phyloP scores from a whole-genome alignment of 2,113 vertebrate species.

The Recurvirostra avosetta region DNA sequence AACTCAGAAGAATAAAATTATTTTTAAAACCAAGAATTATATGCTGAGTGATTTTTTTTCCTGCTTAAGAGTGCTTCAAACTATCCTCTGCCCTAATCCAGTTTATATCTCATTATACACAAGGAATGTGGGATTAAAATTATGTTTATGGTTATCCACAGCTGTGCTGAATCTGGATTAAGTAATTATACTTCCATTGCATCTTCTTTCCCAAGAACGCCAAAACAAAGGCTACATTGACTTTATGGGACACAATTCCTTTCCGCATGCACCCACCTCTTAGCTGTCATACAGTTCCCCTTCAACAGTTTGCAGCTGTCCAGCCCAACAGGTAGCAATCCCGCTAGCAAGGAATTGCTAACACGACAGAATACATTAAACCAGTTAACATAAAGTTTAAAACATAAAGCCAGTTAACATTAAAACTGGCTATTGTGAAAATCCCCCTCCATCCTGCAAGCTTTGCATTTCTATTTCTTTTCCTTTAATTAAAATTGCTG shows the following conservation, averaged over 20 bases:
- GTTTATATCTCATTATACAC: neutral
- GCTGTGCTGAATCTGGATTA: neutral
- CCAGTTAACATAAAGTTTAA: too few species aligned
- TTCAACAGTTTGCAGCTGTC: neutral
- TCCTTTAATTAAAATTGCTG: neutral
- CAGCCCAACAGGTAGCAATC: neutral
- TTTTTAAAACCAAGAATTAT: neutral
- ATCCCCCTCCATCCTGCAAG: neutral
- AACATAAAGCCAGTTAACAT: neutral
- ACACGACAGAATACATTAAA: neutral
- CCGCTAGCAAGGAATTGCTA: neutral
- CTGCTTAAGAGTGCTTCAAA: neutral
- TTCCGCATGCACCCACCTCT: neutral
- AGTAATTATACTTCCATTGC: neutral
- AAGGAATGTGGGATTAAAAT: neutral
- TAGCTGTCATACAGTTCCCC: neutral
- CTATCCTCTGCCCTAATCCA: neutral
- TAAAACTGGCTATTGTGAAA: neutral
- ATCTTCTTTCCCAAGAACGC: neutral
- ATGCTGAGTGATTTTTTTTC: neutral
- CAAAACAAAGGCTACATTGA: neutral
- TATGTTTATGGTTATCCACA: neutral
- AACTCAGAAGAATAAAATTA: neutral
- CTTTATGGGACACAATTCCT: neutral
- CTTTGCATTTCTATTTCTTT: neutral